Percentiles rank a stretch among this genome's conserved stretches.
phyloP scores from a whole-genome alignment of 2,888 invertebrate genomes.

The Cephonodes hylas region DNA sequence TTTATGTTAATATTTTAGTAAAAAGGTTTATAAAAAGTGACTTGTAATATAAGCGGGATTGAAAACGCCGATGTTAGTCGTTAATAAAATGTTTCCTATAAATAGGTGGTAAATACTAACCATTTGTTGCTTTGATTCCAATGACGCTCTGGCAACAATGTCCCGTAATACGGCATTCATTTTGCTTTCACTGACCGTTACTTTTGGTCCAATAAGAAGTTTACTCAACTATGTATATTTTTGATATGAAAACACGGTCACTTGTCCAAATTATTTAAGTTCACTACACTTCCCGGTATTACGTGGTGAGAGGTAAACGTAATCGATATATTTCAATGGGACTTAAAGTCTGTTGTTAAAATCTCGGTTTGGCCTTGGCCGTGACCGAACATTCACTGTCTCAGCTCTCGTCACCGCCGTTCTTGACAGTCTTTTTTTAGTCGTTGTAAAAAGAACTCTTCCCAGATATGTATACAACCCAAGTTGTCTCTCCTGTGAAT shows the following conservation, averaged over 20 bases:
- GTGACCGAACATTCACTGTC: constrained; percentile 75
- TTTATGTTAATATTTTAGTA: no score
- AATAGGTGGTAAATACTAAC: constrained; percentile 43
- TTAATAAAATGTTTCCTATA: not conserved
- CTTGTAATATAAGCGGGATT: no score
- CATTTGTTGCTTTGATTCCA: constrained; percentile 60
- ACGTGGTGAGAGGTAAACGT: constrained; percentile 46
- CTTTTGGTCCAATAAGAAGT: constrained; percentile 12
- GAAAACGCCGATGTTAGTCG: no score
- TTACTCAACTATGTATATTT: constrained; percentile 13
- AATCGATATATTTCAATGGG: constrained; percentile 39
- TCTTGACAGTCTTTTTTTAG: constrained; percentile 52
- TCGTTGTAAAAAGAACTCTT: constrained; percentile 10
- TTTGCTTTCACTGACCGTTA: constrained; percentile 52
- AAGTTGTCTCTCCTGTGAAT: not conserved
- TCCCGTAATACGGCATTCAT: constrained; percentile 67
- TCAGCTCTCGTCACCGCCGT: constrained; percentile 38
- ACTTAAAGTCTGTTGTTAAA: constrained; percentile 37
- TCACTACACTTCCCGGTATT: constrained; percentile 33
- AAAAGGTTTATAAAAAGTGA: no score
- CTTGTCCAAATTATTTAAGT: constrained; percentile 27
- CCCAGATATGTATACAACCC: not conserved
- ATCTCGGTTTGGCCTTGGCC: constrained; percentile 69
- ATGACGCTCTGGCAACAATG: constrained; percentile 63
- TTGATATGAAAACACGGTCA: constrained; percentile 12